These are phyloP conservation scores for Paramisgurnus dabryanus DNA, from an alignment of 2,113 vertebrate genomes.

Conservation along the genomic window DNA sequence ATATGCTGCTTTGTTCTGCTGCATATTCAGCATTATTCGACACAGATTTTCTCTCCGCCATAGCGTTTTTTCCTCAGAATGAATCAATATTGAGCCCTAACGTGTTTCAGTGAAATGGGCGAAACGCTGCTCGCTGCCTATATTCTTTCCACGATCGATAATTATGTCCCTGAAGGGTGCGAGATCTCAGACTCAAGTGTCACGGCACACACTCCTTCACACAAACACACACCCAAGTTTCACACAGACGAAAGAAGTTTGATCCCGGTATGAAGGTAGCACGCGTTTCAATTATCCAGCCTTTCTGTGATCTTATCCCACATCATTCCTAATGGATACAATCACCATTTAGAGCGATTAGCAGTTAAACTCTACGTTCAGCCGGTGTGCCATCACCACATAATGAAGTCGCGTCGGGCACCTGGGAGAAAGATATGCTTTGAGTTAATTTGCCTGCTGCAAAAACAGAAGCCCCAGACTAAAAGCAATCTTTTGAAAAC, in stretches of 20 bases:
- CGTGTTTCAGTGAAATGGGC: slow-evolving; percentile 37
- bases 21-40: slow-evolving; percentile 37
- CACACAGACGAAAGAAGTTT: slow-evolving; percentile 40
- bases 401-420: background rate
- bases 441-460: background rate
- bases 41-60: background rate
- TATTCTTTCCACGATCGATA: slow-evolving; percentile 40
- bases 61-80: slow-evolving; percentile 21
- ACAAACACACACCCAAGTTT: background rate
- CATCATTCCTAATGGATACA: slow-evolving; percentile 54
- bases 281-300: slow-evolving; percentile 49
- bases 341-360: slow-evolving; percentile 54
- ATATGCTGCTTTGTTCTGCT: slow-evolving; percentile 22
- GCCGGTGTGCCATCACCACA: background rate
- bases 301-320: slow-evolving; percentile 50
- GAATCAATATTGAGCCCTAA: slow-evolving; percentile 43
- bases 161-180: slow-evolving; percentile 44
- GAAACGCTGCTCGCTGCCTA: slow-evolving; percentile 33
- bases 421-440: slow-evolving; percentile 2
- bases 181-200: slow-evolving; percentile 34
- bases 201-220: slow-evolving; percentile 37
- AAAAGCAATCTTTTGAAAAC: background rate
- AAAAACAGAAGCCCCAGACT: background rate
- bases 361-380: slow-evolving; percentile 12
- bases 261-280: slow-evolving; percentile 55